A percentile compares a stretch with the other conserved stretches of the same genome.
phyloP scores from a whole-genome alignment of 2,888 invertebrate genomes.

The Platycheirus rosarum region DNA sequence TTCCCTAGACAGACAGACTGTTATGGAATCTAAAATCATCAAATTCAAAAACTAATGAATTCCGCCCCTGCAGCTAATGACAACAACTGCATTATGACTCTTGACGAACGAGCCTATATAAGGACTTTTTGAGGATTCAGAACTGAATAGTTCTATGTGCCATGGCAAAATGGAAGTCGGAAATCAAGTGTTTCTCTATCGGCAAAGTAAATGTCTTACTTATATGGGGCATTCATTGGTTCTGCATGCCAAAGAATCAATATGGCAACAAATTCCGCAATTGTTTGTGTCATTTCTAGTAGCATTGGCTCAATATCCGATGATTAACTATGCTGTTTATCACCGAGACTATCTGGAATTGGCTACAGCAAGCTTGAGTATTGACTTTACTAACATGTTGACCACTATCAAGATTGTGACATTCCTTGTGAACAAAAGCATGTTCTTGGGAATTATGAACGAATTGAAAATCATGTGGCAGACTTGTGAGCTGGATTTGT shows the following conservation, averaged over 20 bases:
- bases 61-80: neutral
- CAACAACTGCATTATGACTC: conserved; percentile 1
- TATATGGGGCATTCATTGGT: conserved; percentile 49
- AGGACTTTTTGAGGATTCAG: neutral
- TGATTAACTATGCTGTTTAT: conserved; percentile 77
- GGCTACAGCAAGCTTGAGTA: conserved; percentile 79
- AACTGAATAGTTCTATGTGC: neutral
- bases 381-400: conserved; percentile 78
- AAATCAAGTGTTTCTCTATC: conserved; percentile 20
- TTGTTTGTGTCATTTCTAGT: conserved; percentile 75
- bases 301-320: conserved; percentile 79
- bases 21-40: conserved; percentile 2
- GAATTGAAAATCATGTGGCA: conserved; percentile 77
- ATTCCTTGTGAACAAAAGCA: conserved; percentile 77
- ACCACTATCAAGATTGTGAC: conserved; percentile 79
- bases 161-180: conserved; percentile 17
- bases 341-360: conserved; percentile 78
- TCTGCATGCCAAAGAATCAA: conserved; percentile 23
- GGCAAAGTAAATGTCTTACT: conserved; percentile 47
- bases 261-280: conserved; percentile 19
- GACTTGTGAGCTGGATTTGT: conserved; percentile 78
- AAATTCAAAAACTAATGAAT: conserved; percentile 33
- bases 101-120: neutral
- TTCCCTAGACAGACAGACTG: neutral
- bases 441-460: conserved; percentile 77